phyloP scores from a whole-genome alignment of 2,888 invertebrate species.

The Sesia apiformis region DNA sequence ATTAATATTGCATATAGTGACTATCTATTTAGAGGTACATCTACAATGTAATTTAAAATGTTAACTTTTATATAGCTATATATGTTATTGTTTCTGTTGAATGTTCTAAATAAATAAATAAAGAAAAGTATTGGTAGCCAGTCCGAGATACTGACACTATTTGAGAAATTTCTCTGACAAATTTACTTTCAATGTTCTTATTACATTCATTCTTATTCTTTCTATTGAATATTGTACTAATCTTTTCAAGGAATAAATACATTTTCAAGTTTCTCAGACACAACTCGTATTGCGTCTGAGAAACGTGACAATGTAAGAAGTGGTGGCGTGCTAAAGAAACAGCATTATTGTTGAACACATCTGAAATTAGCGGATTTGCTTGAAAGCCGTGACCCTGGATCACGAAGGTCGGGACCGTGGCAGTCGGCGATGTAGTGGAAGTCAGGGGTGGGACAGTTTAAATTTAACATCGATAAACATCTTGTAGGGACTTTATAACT shows the following conservation, averaged over 20 bases:
- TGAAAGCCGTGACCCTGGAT: slow-evolving; percentile 40
- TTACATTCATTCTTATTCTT: too few species aligned
- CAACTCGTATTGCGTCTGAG: slow-evolving; percentile 15
- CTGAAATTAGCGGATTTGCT: slow-evolving; percentile 39
- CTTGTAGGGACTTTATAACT: not conserved
- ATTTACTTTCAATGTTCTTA: not conserved
- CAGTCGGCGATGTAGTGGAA: slow-evolving; percentile 39
- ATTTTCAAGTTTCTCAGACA: slow-evolving; percentile 23
- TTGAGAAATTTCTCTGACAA: not conserved
- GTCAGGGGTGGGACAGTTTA: not conserved
- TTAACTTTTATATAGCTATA: too few species aligned
- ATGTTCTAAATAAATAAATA: too few species aligned
- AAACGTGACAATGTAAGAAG: slow-evolving; percentile 12
- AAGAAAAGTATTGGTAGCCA: not conserved
- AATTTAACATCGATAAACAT: too few species aligned
- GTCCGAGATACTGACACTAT: not conserved
- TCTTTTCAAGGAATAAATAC: not conserved
- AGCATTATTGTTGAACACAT: slow-evolving; percentile 24
- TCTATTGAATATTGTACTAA: too few species aligned
- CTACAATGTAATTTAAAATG: too few species aligned
- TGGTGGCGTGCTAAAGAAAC: slow-evolving; percentile 37
- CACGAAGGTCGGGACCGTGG: slow-evolving; percentile 49
- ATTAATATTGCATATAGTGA: too few species aligned
- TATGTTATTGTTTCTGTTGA: too few species aligned
- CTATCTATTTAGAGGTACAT: too few species aligned